Evolutionary conservation across 2,888 invertebrate genomes (phyloP).

Genomic region (Lypha dubia): DNA sequence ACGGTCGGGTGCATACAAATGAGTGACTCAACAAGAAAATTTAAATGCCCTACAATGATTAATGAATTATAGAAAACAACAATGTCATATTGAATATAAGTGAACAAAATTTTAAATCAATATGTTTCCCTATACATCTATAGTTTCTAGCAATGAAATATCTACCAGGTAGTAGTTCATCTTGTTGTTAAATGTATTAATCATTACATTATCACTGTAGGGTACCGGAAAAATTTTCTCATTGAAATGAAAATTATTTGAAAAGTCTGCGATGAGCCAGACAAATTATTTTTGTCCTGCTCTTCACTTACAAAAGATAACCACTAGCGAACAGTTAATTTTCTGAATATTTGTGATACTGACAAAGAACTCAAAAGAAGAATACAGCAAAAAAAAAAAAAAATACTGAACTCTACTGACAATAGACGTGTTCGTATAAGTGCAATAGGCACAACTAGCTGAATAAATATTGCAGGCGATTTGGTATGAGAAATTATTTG

Average conservation of each 20-base stretch:
- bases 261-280: constrained; percentile 52
- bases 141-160: too few species aligned
- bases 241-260: constrained; percentile 50
- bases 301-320: constrained; percentile 41
- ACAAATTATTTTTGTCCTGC: constrained; percentile 6
- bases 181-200: neutral
- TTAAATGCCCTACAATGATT: constrained; percentile 5
- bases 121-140: too few species aligned
- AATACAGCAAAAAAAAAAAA: constrained; percentile 17
- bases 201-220: neutral
- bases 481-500: neutral
- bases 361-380: constrained; percentile 22
- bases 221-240: constrained; percentile 20
- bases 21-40: neutral
- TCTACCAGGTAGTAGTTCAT: too few species aligned
- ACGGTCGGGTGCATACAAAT: neutral
- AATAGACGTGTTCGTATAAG: constrained; percentile 49
- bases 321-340: constrained; percentile 38
- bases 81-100: neutral
- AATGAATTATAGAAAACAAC: neutral
- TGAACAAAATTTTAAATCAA: neutral
- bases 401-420: constrained; percentile 39
- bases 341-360: constrained; percentile 35
- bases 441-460: constrained; percentile 25
- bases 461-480: constrained; percentile 17